Base-by-base conservation (phyloP, 2,113 vertebrate genomes). In the Brevimyrus niger region DNA sequence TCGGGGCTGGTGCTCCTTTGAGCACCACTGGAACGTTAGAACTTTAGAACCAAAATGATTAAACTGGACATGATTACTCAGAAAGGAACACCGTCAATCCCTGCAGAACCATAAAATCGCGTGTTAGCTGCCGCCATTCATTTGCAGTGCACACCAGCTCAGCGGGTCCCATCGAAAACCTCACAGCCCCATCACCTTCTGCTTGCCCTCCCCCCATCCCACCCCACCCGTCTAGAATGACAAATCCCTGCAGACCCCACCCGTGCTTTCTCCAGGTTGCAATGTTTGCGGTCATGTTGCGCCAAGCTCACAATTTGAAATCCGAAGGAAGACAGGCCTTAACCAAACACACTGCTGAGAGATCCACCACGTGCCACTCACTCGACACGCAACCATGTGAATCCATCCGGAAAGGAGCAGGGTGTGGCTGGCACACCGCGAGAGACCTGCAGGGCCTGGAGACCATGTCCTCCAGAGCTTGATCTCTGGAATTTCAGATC, bases 41-140 rank as follows among this genome's bases (percentile, higher is more conserved):
- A 35, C 47, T 11, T n/a, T 27, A n/a, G 88, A 46, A 61, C 35
- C 19, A 84, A 89, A 89, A 21, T 3, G 2, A 89, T 51, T n/a
- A 42, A 83, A 82, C 35, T 38, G 19, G 46, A 50, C 35, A 55
- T 3, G 46, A 31, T 27, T 27, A 11, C n/a, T 31, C 27, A 11
- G 61, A 69, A 69, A 69, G 10, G 10, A 11, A 23, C 69, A 51
- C 69, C 4, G 19, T 9, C 47, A 80, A 48, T 21, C 44, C 47
- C 88, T 51, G 69, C 65, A 88, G 69, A 58, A 80, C 88, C 44
- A 35, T 19, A 88, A 82, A 80, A 88, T 44, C 61, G 47, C 8
- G 46, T 53, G 17, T 69, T 69, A 69, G 10, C 61, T 3, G 61
- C 9, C 61, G 10, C 27, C 61, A 1, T 31, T 69, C n/a, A 31